Percentiles rank a stretch among this genome's conserved stretches.
phyloP scores from a whole-genome alignment of 2,797 vertebrate genomes.

The Psittacula derbiana region DNA sequence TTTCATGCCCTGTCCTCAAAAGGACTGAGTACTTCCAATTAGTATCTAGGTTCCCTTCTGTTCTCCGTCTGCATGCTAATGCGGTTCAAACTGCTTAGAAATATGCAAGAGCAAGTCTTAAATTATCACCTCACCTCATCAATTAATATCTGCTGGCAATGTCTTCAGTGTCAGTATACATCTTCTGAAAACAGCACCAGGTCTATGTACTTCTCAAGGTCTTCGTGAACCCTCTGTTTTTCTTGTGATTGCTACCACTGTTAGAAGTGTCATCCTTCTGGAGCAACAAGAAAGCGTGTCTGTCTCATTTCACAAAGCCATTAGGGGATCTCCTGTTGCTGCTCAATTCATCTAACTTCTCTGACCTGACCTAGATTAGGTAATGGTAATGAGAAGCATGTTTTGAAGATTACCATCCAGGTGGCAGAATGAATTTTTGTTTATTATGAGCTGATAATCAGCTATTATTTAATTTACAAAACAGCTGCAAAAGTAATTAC shows the following conservation, averaged over 20 bases:
- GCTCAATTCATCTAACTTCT: not conserved
- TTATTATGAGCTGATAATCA: constrained; percentile 14
- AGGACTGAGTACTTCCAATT: not conserved
- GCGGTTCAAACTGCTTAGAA: not conserved
- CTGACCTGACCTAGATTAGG: not conserved
- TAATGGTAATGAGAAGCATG: not conserved
- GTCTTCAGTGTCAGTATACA: not conserved
- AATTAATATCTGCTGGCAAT: not conserved
- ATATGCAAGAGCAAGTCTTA: not conserved
- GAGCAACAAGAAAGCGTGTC: not conserved
- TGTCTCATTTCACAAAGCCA: not conserved
- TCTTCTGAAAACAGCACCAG: not conserved
- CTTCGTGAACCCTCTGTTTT: not conserved
- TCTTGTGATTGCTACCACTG: not conserved
- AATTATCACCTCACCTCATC: not conserved
- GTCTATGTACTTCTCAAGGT: not conserved
- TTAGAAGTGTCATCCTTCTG: not conserved
- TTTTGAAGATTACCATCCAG: not conserved
- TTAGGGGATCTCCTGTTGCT: not conserved
- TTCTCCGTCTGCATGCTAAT: not conserved
- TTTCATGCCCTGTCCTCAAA: not conserved
- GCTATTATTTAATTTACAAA: constrained; percentile 2
- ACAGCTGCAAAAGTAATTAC: not conserved
- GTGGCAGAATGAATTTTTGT: not conserved
- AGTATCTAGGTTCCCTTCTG: not conserved